These are phyloP conservation scores for Anguilla japonica DNA, from an alignment of 2,113 vertebrate genomes.

Conservation along the genomic window DNA sequence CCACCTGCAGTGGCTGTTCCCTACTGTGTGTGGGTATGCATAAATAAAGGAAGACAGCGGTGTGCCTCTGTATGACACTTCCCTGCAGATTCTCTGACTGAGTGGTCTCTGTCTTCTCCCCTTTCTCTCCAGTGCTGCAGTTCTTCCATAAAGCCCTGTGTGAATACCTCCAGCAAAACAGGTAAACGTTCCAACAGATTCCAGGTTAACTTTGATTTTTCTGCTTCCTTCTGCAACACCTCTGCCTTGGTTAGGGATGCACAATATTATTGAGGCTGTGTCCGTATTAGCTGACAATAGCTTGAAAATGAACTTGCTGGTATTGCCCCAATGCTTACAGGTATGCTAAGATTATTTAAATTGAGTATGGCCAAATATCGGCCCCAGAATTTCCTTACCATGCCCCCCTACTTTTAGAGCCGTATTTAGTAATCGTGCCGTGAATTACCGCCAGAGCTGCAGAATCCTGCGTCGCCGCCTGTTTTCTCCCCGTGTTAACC, in stretches of 20 bases:
- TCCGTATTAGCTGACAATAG: too few relatives aligned
- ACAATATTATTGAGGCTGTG: too few relatives aligned
- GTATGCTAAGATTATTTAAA: too few relatives aligned
- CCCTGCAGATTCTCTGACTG: background rate
- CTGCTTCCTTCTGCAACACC: background rate
- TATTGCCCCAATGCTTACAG: too few relatives aligned
- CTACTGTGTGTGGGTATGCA: background rate
- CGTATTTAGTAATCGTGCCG: too few relatives aligned
- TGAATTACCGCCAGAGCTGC: too few relatives aligned
- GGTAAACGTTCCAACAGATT: conserved; percentile 58
- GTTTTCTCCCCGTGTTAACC: background rate
- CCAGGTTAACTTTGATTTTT: background rate
- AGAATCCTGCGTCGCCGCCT: too few relatives aligned
- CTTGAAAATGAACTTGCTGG: too few relatives aligned
- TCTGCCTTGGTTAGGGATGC: too few relatives aligned
- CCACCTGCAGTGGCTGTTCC: background rate
- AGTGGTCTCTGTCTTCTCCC: background rate
- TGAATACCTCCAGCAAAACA: conserved; percentile 81
- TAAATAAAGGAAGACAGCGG: background rate
- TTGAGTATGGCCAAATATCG: too few relatives aligned
- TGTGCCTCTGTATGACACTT: background rate
- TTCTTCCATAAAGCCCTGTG: conserved; percentile 79
- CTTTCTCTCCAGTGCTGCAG: conserved; percentile 75
- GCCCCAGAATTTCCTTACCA: too few relatives aligned
- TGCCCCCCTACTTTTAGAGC: too few relatives aligned